Evolutionary conservation across 2,797 vertebrate genomes (phyloP), one percentile per base, ranked within the genome.

Genomic region (Sternarchorhynchus goeldii): DNA sequence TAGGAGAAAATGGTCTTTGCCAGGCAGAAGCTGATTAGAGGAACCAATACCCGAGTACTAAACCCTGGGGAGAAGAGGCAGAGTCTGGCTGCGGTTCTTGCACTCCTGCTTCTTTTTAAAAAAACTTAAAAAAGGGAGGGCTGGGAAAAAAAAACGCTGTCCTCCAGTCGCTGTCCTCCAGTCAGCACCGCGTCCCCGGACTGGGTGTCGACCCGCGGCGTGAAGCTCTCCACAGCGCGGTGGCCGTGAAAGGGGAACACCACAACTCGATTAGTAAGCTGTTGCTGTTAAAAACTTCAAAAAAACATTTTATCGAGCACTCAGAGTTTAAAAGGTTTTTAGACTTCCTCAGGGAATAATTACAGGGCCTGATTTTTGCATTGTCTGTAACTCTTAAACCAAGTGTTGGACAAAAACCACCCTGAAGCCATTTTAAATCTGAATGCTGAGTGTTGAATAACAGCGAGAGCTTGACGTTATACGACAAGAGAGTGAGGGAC

Each of bases 11-110:
- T 78, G 87, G 78, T 82, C 78, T 73, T 72, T 45, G 29, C 79
- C 83, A 87, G 88, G 78, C 86, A 89, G 83, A 36, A 81, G 59
- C 69, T 73, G 84, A 88, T 81, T 80, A 85, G 83, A 87, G 57
- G 69, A 76, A 63, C 59, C 36, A 29, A 87, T 88, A 73, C 34
- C 39, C 86, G 58, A 76, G 60, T 34, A 20, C 45, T 31, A 25
- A 25, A 77, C 14, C 45, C 12, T 4, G 25, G 65, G 31, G 36
- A 32, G 25, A 5, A 10, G 20, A 17, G 69, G 57, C 60, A 10
- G 31, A 36, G 45, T 50, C 14, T 5, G 0, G 16, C 36, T 8
- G 50, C 10, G 32, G 57, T 39, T 71, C 16, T 62, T 70, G 6
- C 29, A 70, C 67, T 59, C 17, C 10, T 36, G 5, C 8, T 36